phyloP scores from a whole-genome alignment of 2,888 invertebrate species.

The Heliothis peltigera region DNA sequence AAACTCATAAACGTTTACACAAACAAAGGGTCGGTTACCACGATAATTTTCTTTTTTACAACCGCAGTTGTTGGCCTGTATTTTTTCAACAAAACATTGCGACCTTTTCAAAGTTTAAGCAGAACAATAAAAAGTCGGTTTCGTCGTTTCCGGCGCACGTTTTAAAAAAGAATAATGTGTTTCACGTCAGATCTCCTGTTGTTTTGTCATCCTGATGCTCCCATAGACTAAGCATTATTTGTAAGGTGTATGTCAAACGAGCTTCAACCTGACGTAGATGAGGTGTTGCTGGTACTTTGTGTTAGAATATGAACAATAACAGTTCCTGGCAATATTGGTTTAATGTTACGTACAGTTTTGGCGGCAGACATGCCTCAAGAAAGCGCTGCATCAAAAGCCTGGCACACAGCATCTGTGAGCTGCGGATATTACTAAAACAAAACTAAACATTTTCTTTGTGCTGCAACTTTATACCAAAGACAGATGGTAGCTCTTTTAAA shows the following conservation, averaged over 20 bases:
- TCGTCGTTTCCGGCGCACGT: conserved; percentile 52
- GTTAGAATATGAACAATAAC: background rate
- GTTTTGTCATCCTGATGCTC: conserved; percentile 22
- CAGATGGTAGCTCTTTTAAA: conserved; percentile 19
- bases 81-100: conserved; percentile 57
- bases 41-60: conserved; percentile 59
- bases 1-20: conserved; percentile 57
- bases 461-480: conserved; percentile 12
- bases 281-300: background rate
- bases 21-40: conserved; percentile 56
- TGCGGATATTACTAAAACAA: conserved; percentile 47
- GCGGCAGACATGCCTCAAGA: conserved; percentile 5
- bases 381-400: conserved; percentile 30
- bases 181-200: conserved; percentile 44
- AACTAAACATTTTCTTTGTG: conserved; percentile 43
- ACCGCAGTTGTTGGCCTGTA: conserved; percentile 51
- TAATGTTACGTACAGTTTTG: conserved; percentile 19
- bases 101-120: conserved; percentile 57
- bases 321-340: background rate
- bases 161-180: conserved; percentile 51
- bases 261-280: conserved; percentile 16
- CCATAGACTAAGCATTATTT: conserved; percentile 16
- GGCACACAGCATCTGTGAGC: conserved; percentile 30
- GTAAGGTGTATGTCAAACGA: conserved; percentile 9
- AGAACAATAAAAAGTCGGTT: conserved; percentile 54